Conservation (phyloP, 2,113 vertebrate genomes). For the Tangachromis dhanisi region DNA sequence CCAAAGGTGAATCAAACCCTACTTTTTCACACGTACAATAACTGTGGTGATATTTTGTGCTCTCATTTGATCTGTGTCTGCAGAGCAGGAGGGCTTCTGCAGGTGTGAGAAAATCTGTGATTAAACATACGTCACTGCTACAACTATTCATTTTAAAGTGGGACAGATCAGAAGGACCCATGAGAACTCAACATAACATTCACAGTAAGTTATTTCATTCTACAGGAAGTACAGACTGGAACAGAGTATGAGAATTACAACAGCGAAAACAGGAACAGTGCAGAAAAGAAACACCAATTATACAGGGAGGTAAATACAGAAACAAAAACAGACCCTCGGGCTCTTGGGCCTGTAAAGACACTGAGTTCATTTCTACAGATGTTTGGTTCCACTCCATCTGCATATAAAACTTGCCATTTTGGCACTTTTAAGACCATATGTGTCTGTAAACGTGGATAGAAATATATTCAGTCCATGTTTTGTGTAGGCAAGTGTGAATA, state of each 20-base stretch:
- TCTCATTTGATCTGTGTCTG: neutral
- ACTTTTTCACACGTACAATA: neutral
- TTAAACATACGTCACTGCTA: neutral
- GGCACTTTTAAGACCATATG: constrained; percentile 70
- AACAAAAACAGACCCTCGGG: neutral
- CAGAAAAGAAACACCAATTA: neutral
- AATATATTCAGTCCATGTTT: constrained; percentile 50
- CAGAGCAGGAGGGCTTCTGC: neutral
- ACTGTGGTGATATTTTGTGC: neutral
- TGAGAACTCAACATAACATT: neutral
- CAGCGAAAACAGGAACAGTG: neutral
- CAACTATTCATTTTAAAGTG: neutral
- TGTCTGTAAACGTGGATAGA: constrained; percentile 72
- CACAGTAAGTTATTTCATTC: neutral
- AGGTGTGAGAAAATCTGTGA: neutral
- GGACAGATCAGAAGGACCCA: constrained; percentile 37
- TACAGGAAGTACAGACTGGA: neutral
- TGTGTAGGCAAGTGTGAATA: constrained; percentile 45
- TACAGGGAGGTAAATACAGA: neutral
- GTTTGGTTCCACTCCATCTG: constrained; percentile 51
- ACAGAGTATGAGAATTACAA: neutral
- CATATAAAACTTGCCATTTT: constrained; percentile 26
- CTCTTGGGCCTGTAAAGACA: neutral
- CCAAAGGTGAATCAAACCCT: neutral
- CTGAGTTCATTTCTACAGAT: constrained; percentile 41